Percentiles rank a stretch among this genome's conserved stretches.
Evolutionary conservation across 2,888 invertebrate genomes (phyloP).

Genomic region (Ephialtes manifestator): DNA sequence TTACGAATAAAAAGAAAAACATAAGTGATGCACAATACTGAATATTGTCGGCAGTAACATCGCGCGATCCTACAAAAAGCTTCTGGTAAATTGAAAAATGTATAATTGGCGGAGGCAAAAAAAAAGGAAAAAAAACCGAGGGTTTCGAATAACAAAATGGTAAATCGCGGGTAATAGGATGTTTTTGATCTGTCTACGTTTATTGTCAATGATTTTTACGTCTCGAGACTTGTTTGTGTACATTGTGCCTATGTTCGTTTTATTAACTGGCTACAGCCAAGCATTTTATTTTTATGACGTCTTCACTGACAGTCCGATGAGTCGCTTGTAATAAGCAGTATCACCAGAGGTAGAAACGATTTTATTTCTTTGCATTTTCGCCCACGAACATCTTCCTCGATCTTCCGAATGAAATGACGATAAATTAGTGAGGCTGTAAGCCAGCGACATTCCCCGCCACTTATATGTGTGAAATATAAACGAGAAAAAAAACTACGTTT

Average conservation of each 20-base stretch:
- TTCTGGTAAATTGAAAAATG: slow-evolving; percentile 1
- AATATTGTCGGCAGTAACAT: no score
- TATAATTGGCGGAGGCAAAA: slow-evolving; percentile 3
- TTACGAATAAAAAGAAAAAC: slow-evolving; percentile 11
- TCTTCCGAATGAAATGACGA: neutral
- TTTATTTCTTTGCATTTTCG: neutral
- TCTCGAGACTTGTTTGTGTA: slow-evolving; percentile 3
- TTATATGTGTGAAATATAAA: neutral
- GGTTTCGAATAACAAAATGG: slow-evolving; percentile 1
- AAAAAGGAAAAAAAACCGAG: neutral
- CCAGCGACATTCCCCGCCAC: neutral
- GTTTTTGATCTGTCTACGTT: neutral
- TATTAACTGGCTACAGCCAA: neutral
- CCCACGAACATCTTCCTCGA: neutral
- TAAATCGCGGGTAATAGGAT: neutral
- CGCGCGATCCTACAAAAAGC: neutral
- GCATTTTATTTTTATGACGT: neutral
- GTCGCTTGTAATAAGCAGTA: neutral
- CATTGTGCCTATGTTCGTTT: neutral
- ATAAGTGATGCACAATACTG: slow-evolving; percentile 2
- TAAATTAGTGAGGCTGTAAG: neutral
- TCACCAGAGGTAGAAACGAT: neutral
- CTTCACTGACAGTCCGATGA: neutral
- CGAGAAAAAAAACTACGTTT: neutral
- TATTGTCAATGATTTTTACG: slow-evolving; percentile 12